Base-by-base conservation (phyloP, 2,888 invertebrate genomes). In the Andrena chrysosceles region DNA sequence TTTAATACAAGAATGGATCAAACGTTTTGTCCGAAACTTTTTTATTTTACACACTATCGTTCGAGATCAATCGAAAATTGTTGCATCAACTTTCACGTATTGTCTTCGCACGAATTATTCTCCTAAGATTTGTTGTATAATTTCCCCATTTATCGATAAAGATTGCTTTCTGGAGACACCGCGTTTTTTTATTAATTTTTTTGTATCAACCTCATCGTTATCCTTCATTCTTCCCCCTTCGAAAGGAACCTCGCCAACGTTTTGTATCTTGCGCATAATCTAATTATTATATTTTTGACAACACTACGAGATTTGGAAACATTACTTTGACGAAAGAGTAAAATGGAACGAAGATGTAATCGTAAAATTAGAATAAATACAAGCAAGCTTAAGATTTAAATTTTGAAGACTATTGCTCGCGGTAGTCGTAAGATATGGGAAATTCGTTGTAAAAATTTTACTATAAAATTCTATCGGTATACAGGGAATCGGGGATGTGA, bases 401-500 rank as follows among this genome's bases (percentile, higher is more conserved):
- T 49, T 59, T 33, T 16, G 13, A 62, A 56, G 59, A 59, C 33
- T 64, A 70, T 79, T 69, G 31, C 77, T 35, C 56, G 64, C 52
- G 49, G 60, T 77, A 52, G 35, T 64, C 52, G 35, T 64, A 59
- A 79, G 56, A 59, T 63, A 48, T 77, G 56, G 49, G 64, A 68
- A 69, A 64, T 70, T 79, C 48, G 63, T 79, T 64, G 60, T 26
- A 49, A 31, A 62, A 42, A 62, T 52, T 68, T 33, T 63, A 62
- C 64, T 63, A 54, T 49, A 54, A 56, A 64, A 31, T 68, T 63
- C 48, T 64, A 69, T 69, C 42, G 59, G 26, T 70, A 49, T 35
- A 16, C 29, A 69, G 78, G 56, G 54, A 79, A 79, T 77, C 78
- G 70, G 69, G 63, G 78, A 66, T 79, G 69, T 70, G 52, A 64